Conservation (phyloP, 2,113 vertebrate species). For the Elachura formosa region DNA sequence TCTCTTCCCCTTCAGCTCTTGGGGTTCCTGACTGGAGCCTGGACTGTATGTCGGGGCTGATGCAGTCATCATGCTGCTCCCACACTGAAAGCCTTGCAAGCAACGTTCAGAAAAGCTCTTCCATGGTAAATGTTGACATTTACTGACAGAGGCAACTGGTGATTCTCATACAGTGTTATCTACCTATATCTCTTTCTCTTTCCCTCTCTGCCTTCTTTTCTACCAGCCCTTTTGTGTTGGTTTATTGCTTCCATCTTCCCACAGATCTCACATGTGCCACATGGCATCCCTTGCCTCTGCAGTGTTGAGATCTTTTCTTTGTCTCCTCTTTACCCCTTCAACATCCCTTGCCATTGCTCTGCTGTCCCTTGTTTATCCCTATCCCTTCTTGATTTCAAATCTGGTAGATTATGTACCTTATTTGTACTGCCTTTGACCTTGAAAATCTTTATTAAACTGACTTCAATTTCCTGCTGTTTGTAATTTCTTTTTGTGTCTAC, state of each 20-base stretch:
- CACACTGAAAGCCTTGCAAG: background rate
- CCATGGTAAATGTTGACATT: background rate
- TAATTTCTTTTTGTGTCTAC: background rate
- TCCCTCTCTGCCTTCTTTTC: background rate
- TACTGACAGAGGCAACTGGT: background rate
- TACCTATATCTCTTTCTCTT: background rate
- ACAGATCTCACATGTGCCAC: background rate
- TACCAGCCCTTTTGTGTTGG: background rate
- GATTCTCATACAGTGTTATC: background rate
- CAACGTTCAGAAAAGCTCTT: background rate
- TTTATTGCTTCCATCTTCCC: background rate
- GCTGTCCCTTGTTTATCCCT: background rate
- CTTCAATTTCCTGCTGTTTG: background rate
- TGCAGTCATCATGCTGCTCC: accelerated
- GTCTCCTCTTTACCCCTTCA: background rate
- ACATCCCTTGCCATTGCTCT: background rate
- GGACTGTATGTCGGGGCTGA: accelerated
- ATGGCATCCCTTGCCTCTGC: background rate
- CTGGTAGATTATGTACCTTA: background rate
- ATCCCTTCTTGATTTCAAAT: background rate
- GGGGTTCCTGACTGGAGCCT: background rate
- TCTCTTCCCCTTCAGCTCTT: background rate
- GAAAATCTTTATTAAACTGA: background rate
- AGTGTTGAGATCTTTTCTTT: background rate
- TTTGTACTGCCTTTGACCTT: background rate